These are phyloP conservation scores for Hirtodrosophila confusa DNA, from an alignment of 2,888 invertebrate species.

Conservation along the genomic window DNA sequence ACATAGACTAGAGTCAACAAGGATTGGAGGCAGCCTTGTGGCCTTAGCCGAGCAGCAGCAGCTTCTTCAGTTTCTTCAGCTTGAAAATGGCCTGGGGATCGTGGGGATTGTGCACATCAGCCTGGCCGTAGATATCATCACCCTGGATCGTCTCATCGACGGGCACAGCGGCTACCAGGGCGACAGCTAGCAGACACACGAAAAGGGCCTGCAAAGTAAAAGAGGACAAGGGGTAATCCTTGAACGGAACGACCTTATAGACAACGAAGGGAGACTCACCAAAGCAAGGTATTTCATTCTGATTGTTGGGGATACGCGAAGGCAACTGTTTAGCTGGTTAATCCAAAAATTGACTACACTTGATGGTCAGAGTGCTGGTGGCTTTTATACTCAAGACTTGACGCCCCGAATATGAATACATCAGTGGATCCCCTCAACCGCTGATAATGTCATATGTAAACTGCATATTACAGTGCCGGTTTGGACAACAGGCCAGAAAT, in stretches of 20 bases:
- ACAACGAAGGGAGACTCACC: slow-evolving; percentile 53
- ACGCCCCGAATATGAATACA: slow-evolving; percentile 26
- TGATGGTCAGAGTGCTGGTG: slow-evolving; percentile 27
- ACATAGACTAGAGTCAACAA: slow-evolving; percentile 56
- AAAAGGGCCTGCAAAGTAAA: slow-evolving; percentile 71
- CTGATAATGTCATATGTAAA: slow-evolving; percentile 74
- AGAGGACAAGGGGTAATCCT: slow-evolving; percentile 1
- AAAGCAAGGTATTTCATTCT: slow-evolving; percentile 77
- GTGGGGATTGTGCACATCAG: slow-evolving; percentile 80
- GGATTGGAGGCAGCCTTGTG: not conserved
- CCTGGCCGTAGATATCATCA: slow-evolving; percentile 74
- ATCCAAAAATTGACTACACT: slow-evolving; percentile 75
- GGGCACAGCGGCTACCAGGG: slow-evolving; percentile 79
- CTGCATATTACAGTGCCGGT: slow-evolving; percentile 56
- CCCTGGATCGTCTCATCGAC: slow-evolving; percentile 78
- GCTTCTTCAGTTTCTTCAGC: slow-evolving; percentile 83
- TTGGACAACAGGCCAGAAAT: slow-evolving; percentile 49
- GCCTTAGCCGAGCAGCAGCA: slow-evolving; percentile 78
- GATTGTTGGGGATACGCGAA: slow-evolving; percentile 16
- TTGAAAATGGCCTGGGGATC: slow-evolving; percentile 82
- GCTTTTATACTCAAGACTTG: slow-evolving; percentile 72
- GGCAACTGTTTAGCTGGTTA: slow-evolving; percentile 57
- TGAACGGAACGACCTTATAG: not conserved
- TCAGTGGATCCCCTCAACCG: slow-evolving; percentile 27
- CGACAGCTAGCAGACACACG: slow-evolving; percentile 76